Percentiles rank a stretch among this genome's conserved stretches.
These are phyloP conservation scores for Parnassius mnemosyne DNA, from an alignment of 2,888 invertebrate genomes.

Conservation along the genomic window DNA sequence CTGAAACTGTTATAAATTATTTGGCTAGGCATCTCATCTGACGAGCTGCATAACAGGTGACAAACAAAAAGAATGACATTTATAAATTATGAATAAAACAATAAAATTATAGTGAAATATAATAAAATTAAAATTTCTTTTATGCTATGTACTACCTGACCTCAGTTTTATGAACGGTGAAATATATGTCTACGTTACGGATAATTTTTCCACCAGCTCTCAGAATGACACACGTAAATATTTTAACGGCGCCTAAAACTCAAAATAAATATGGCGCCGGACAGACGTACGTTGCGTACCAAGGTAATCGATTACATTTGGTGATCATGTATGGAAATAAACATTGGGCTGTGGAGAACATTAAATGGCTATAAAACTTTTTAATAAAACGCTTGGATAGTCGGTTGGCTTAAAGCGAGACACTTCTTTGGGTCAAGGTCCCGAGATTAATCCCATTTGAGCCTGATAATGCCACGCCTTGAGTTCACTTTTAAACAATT, in stretches of 20 bases:
- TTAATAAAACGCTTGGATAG: slow-evolving; percentile 1
- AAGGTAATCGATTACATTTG: slow-evolving; percentile 30
- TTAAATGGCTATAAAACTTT: slow-evolving; percentile 13
- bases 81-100: not conserved
- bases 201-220: slow-evolving; percentile 26
- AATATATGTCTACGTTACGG: slow-evolving; percentile 12
- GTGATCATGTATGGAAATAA: slow-evolving; percentile 26
- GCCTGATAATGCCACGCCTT: too few species aligned
- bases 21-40: too few species aligned
- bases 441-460: slow-evolving; percentile 7
- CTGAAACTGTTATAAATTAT: too few species aligned
- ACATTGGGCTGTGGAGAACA: slow-evolving; percentile 21
- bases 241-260: slow-evolving; percentile 35
- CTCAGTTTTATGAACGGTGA: slow-evolving; percentile 13
- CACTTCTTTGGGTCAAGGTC: slow-evolving; percentile 18
- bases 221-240: slow-evolving; percentile 34
- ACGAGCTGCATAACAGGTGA: too few species aligned
- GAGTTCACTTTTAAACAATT: too few species aligned
- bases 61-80: not conserved
- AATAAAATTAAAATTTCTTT: not conserved
- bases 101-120: not conserved
- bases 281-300: slow-evolving; percentile 21
- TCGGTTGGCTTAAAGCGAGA: slow-evolving; percentile 1
- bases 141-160: slow-evolving; percentile 2
- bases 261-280: slow-evolving; percentile 35